Percentiles rank a stretch among this genome's conserved stretches.
These are phyloP conservation scores for Vicugna pacos DNA, from an alignment of 2,113 vertebrate genomes.

Conservation along the genomic window DNA sequence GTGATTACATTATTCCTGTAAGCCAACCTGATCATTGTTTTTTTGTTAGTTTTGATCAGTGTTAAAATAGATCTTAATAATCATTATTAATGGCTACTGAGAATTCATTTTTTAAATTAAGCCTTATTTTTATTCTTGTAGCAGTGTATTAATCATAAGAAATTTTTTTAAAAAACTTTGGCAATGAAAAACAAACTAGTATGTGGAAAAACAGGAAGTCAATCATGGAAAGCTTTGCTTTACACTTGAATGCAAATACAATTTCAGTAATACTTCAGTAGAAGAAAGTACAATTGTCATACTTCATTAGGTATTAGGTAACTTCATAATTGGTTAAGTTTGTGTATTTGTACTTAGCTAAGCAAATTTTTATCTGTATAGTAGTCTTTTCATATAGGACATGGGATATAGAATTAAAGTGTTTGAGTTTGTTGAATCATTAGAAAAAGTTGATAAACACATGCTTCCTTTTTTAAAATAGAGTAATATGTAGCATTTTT, in stretches of 20 bases:
- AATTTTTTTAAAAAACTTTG: background rate
- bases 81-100: background rate
- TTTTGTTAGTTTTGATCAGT: too few species aligned
- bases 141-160: conserved; percentile 35
- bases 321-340: background rate
- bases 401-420: background rate
- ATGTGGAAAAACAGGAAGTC: conserved; percentile 29
- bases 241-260: background rate
- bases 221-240: background rate
- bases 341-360: background rate
- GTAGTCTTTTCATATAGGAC: background rate
- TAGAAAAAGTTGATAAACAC: background rate
- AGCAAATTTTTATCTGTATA: background rate
- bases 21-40: background rate
- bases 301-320: background rate
- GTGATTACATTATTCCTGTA: background rate
- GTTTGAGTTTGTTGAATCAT: background rate
- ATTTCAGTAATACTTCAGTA: background rate
- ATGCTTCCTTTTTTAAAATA: conserved; percentile 42
- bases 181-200: background rate
- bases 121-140: conserved; percentile 36
- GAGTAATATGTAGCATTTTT: background rate
- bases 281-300: background rate
- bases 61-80: conserved; percentile 19
- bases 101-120: background rate